Evolutionary conservation across 2,113 vertebrate genomes (phyloP), one percentile per base, ranked within the genome.

Genomic region (Scophthalmus maximus): DNA sequence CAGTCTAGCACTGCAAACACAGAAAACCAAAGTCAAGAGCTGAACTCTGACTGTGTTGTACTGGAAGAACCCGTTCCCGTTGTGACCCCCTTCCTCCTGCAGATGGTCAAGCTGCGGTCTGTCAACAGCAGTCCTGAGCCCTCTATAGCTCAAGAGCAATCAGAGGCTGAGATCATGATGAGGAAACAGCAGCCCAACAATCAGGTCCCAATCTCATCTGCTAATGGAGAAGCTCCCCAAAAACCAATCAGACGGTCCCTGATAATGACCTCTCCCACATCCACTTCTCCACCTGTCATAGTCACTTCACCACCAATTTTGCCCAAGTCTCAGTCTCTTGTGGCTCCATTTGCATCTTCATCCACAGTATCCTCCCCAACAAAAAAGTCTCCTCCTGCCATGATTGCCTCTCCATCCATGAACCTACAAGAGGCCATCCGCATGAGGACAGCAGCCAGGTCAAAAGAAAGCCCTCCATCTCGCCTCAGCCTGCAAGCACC

Each of bases 61-160:
- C 94, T 95, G 38, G 94, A 96, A 0, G 89, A 92, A 27, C 79
- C 87, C 8, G 25, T 87, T 25, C 93, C 93, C 20, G 81, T 95
- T 34, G 92, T 96, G 57, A 96, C 95, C 0, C 94, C 95, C 0
- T 95, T 95, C 0, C 89, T 96, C 59, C 89, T 96, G 79, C 95
- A 97, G 92, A 95, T 92, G 92, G 95, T 96, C 30, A 92, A 95
- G 58, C 88, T 96, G 71, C 94, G 95, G 67, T 95, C 96, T 0
- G 82, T 96, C 50, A 95, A 87, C 14, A 73, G 88, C 1, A 77
- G 59, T 0, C 78, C 83, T 12, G 83, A 84, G 42, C 38, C 65
- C 40, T 62, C 76, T 36, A 79, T 72, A 68, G 26, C 58, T 22
- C 36, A 71, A 51, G 73, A 82, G 26, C 60, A 78, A 65, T 51